Conservation (phyloP, 2,797 vertebrate species). For the Steatocranus sp. region DNA sequence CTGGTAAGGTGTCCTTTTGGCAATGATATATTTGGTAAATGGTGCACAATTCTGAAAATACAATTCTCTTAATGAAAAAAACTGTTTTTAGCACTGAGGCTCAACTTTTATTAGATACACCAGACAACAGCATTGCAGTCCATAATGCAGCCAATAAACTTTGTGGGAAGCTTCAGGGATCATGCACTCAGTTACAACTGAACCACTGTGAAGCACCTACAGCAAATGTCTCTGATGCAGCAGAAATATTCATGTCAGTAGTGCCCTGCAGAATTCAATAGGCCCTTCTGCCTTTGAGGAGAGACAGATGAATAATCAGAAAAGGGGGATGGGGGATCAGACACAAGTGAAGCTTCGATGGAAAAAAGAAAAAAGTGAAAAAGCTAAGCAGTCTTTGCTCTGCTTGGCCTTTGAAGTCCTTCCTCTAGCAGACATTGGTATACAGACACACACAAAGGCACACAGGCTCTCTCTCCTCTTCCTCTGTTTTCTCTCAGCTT, state of each 20-base stretch:
- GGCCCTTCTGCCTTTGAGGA: conserved; percentile 60
- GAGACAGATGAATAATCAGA: conserved; percentile 67
- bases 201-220: conserved; percentile 38
- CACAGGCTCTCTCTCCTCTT: conserved; percentile 39
- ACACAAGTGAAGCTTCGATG: conserved; percentile 47
- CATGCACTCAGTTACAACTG: conserved; percentile 56
- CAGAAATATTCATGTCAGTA: conserved; percentile 74
- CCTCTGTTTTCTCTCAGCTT: conserved; percentile 27
- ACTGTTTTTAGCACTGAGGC: neutral
- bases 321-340: conserved; percentile 22
- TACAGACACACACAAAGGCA: conserved; percentile 52
- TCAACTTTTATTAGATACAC: neutral
- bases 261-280: conserved; percentile 61
- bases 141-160: conserved; percentile 44
- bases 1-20: neutral
- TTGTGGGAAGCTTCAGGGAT: conserved; percentile 40
- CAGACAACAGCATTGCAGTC: conserved; percentile 26
- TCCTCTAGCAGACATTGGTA: conserved; percentile 52
- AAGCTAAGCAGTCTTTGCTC: conserved; percentile 64
- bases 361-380: conserved; percentile 29
- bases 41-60: neutral
- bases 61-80: neutral
- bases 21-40: neutral
- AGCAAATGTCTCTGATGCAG: conserved; percentile 65
- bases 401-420: conserved; percentile 69